A percentile compares a stretch with the other conserved stretches of the same genome.
phyloP scores from a whole-genome alignment of 2,113 vertebrate species.

The Antechinus flavipes region DNA sequence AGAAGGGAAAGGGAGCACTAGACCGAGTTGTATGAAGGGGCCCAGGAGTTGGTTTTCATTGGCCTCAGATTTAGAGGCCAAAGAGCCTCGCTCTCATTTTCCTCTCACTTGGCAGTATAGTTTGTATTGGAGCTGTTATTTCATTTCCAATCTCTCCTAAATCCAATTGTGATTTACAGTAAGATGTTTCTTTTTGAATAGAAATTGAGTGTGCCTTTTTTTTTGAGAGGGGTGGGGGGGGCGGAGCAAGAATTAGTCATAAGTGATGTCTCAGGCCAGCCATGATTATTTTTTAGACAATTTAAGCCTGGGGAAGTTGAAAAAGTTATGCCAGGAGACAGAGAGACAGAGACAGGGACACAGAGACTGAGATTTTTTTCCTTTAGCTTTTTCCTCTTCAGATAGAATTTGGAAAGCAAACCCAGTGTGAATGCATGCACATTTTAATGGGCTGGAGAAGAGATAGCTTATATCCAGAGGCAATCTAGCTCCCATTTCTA shows the following conservation, averaged over 20 bases:
- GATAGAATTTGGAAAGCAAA: fast-evolving
- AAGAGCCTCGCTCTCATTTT: background rate
- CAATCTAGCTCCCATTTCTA: slow-evolving; percentile 13
- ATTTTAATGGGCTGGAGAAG: background rate
- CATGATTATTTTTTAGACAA: slow-evolving; percentile 32
- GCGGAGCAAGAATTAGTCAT: slow-evolving; percentile 24
- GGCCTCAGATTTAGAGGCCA: background rate
- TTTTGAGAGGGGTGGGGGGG: background rate
- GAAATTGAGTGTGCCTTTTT: slow-evolving; percentile 72
- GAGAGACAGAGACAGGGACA: background rate
- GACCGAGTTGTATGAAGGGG: background rate
- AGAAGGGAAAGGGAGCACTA: background rate
- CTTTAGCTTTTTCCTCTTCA: background rate
- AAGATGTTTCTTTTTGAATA: slow-evolving; percentile 69
- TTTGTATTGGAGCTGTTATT: slow-evolving; percentile 47
- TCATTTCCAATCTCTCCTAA: slow-evolving; percentile 72
- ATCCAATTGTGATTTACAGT: slow-evolving; percentile 41
- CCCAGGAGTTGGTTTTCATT: background rate
- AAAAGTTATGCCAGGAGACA: slow-evolving; percentile 60
- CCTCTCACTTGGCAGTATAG: background rate
- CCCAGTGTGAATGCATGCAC: background rate
- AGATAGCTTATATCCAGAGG: background rate
- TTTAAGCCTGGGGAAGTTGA: background rate
- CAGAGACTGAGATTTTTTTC: background rate
- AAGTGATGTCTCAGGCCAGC: slow-evolving; percentile 67